Conservation (phyloP, 2,113 vertebrate genomes). For the Lanius collurio region DNA sequence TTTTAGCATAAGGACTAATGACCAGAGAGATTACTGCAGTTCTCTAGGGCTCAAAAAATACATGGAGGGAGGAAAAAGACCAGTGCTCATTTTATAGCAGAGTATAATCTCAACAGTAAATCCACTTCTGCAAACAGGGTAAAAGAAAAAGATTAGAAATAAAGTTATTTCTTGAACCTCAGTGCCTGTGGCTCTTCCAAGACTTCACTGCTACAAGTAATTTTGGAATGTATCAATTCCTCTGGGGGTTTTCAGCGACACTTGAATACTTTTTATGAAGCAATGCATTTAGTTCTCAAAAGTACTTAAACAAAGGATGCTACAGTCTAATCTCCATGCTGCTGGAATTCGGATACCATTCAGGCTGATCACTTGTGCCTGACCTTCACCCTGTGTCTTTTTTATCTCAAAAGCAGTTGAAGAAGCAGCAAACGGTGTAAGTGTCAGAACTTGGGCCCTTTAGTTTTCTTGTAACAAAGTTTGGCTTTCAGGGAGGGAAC, state of each 20-base stretch:
- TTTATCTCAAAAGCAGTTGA: not conserved
- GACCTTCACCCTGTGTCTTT: not conserved
- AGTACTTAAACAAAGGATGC: not conserved
- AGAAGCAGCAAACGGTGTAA: not conserved
- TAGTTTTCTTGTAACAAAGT: not conserved
- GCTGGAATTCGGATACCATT: not conserved
- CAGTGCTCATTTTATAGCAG: not conserved
- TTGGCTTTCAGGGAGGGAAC: not conserved
- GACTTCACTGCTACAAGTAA: not conserved
- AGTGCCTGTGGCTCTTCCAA: not conserved
- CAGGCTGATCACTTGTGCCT: not conserved
- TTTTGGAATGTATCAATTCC: not conserved
- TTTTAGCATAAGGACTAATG: not conserved
- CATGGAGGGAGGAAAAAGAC: rapidly evolving
- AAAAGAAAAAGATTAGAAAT: not conserved
- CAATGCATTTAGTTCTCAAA: not conserved
- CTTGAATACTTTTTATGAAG: not conserved
- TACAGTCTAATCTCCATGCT: not conserved
- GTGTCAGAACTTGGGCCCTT: not conserved
- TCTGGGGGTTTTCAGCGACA: not conserved
- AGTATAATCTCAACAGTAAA: not conserved
- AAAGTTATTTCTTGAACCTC: not conserved
- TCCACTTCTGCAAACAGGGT: not conserved
- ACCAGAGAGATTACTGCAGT: not conserved
- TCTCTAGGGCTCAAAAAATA: not conserved